Evolutionary conservation across 2,797 vertebrate genomes (phyloP), one percentile per base, ranked within the genome.

Genomic region (Champsocephalus gunnari): DNA sequence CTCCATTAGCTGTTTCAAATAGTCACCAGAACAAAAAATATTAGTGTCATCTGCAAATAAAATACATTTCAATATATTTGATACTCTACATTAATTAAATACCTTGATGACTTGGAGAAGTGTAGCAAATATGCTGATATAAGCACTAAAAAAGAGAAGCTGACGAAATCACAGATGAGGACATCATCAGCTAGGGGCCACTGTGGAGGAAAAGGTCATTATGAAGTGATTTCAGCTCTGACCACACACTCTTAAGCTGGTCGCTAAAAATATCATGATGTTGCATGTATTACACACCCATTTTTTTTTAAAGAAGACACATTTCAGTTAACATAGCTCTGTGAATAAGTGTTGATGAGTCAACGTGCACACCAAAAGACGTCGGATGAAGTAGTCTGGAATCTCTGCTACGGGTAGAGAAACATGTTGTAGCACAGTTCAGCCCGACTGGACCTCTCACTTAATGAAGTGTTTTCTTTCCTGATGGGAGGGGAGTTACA

Each of bases 301-400:
- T 4, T 5, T 28, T 28, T 28, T 28, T 28, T 28, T 28, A 5
- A 28, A 28, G 28, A 28, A 17, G 19, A 55, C 48, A 55, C 28
- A 38, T 34, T 66, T 61, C 28, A 45, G 14, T 59, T 17, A 32
- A 45, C n/a, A 47, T 16, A 59, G 66, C 47, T 19, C 13, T 56
- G 48, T 16, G 41, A 17, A 17, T 56, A 56, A 21, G n/a, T 10
- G 34, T 67, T 58, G 24, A 32, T 75, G 61, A 75, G 53, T 85
- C 78, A 77, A 19, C 1, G 0, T 34, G n/a, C 4, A 44, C 32
- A 49, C 9, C 41, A 50, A 55, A 55, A 34, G 8, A 32, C 14
- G 55, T 49, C 50, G 38, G 55, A 65, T 48, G 17, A 66, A 55
- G 9, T 41, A 3, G 48, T 43, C 34, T 43, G 24, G 34, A 38